Base-by-base conservation (phyloP, 2,797 vertebrate species). In the Ataeniobius toweri region DNA sequence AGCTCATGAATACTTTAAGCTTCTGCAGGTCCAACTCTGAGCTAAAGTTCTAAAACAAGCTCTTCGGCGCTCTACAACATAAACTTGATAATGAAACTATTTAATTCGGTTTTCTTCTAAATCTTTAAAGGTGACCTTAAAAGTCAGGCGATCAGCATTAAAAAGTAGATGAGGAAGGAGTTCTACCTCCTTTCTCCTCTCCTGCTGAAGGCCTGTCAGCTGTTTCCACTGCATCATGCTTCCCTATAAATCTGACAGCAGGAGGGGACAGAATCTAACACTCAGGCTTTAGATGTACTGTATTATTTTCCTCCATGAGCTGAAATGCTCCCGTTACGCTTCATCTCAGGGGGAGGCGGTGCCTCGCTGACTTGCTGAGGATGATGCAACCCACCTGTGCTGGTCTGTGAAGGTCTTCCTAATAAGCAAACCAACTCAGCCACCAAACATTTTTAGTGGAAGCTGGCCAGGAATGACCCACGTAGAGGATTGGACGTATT, bases 161-260 rank as follows among this genome's bases (percentile, higher is more conserved):
- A n/a, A 51, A 73, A 58, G 41, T 1, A 0, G 31, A 12, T 0
- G 31, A 6, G 28, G n/a, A 26, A 0, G 51, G 74, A 67, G 78
- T 14, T 84, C 56, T 72, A 80, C 56, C 20, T 80, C 31, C 31
- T 31, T 31, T 31, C 31, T 31, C 31, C 31, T 31, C 31, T 31
- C 2, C 31, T 31, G 31, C 31, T 31, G 70, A 79, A 75, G 76
- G 79, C 1, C 65, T 61, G 16, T 86, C 82, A 72, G 1, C 53
- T 2, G 0, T 0, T 0, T 46, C n/a, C 10, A 12, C 53, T 0
- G 58, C 16, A 12, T 61, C 53, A 69, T 16, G 48, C 51, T 65
- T 74, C 58, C 2, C 31, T 36, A 3, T 86, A 89, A 85, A 89
- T 86, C 70, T 46, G 48, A 44, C 79, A 53, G 76, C 76, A 31